Evolutionary conservation across 2,113 vertebrate genomes (phyloP).

Genomic region (Brachyistius frenatus): DNA sequence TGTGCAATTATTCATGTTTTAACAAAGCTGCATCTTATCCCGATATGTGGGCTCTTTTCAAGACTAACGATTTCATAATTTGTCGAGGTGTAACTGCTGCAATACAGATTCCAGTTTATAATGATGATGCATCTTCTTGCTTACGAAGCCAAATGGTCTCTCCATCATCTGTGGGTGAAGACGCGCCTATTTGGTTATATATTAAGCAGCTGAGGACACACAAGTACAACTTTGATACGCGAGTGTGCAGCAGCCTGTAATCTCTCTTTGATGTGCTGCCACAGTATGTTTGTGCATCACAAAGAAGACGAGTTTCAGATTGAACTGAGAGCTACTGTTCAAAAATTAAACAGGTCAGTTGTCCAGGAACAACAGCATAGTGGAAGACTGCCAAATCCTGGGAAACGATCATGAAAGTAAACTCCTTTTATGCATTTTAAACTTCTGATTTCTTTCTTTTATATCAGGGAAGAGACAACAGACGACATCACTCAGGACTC

Average conservation of each 20-base stretch:
- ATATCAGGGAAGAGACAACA: conserved; percentile 63
- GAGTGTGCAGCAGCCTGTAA: not conserved
- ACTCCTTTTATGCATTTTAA: not conserved
- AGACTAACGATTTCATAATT: too few species aligned
- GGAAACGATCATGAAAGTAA: not conserved
- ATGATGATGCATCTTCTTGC: not conserved
- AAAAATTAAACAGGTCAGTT: conserved; percentile 10
- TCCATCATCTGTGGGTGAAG: not conserved
- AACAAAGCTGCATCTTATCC: not conserved
- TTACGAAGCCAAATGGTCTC: not conserved
- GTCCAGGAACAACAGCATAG: too few species aligned
- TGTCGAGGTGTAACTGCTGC: too few species aligned
- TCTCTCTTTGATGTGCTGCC: not conserved
- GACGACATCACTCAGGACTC: conserved; percentile 74
- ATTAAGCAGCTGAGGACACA: too few species aligned
- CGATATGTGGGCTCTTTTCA: too few species aligned
- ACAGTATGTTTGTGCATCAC: not conserved
- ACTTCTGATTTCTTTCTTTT: conserved; percentile 14
- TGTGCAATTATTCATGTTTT: not conserved
- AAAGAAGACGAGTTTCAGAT: not conserved
- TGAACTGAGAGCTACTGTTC: conserved; percentile 8
- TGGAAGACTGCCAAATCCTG: not conserved
- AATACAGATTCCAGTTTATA: not conserved
- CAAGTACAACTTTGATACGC: not conserved
- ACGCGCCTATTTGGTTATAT: too few species aligned